Base-by-base conservation (phyloP, 2,888 invertebrate species). In the Chrysopilus asiliformis region DNA sequence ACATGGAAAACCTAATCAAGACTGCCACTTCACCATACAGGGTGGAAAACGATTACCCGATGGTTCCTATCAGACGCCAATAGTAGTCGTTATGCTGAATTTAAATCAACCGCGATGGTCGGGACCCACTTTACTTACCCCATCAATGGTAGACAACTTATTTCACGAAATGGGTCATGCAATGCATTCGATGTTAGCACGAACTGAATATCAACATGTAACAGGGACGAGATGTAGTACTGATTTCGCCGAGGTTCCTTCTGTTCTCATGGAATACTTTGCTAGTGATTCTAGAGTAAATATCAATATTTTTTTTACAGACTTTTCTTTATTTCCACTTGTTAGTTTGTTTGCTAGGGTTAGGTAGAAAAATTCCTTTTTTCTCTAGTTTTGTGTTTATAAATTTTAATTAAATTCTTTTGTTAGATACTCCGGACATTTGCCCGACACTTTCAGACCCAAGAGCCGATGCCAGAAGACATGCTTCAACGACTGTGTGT, bases 151-250 rank as follows among this genome's bases (percentile, higher is more conserved):
- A 7, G 95, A 97, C 63, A 98, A 95, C 67, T 68, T 98, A 45
- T 97, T 97, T 64, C 98, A 98, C 60, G 97, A 98, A 69, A 81
- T 93, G 80, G 98, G 98, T 0, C 98, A 98, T 67, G 98, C 97
- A 12, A 79, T 97, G 74, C 98, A 98, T 66, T 94, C 95, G 13
- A 95, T 98, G 93, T 65, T 98, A 47, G 98, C 90, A 3, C 73
- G 94, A 43, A 94, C 95, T 0, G 73, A 76, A 42, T 89, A 94
- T 65, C 98, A 98, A 64, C 97, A 98, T 65, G 91, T 97, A 29
- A 84, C 94, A 4, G 95, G 97, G 41, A 99, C 98, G 1, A 71
- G 98, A 38, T 97, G 95, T 58, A 77, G 89, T 45, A 95, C 97
- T 4, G 98, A 99, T 68, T 86, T 98, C 56, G 97, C 98, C 2